Conservation (phyloP, 2,797 vertebrate species). For the Smutsia gigantea region DNA sequence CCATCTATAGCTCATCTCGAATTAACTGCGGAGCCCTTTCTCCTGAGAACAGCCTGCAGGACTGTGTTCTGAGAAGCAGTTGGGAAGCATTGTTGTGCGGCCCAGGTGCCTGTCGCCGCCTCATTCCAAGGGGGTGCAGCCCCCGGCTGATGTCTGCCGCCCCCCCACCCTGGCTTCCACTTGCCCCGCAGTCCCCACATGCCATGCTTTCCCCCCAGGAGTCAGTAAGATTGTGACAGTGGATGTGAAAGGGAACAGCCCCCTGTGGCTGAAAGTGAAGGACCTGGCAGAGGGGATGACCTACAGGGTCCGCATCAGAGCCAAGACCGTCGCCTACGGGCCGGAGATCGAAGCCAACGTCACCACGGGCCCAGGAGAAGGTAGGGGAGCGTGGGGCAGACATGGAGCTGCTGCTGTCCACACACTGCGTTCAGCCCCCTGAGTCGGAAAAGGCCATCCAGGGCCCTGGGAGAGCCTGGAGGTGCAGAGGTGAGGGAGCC, state of each 20-base stretch:
- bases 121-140: neutral
- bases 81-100: neutral
- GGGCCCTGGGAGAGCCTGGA: neutral
- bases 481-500: fast-evolving
- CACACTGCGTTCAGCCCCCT: fast-evolving
- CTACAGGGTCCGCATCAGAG: conserved; percentile 94
- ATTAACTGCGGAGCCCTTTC: fast-evolving
- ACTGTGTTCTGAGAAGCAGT: neutral
- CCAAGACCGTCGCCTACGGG: conserved; percentile 96
- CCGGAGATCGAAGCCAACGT: conserved; percentile 97
- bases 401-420: fast-evolving
- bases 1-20: neutral
- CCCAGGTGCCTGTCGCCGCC: fast-evolving
- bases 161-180: fast-evolving
- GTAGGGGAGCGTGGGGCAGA: conserved; percentile 74
- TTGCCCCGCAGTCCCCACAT: neutral
- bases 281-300: conserved; percentile 95
- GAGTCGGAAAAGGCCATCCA: fast-evolving
- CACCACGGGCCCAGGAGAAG: conserved; percentile 97
- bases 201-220: conserved; percentile 86
- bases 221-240: conserved; percentile 98
- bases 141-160: fast-evolving
- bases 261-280: conserved; percentile 96
- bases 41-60: neutral
- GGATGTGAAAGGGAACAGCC: conserved; percentile 95